Percentiles rank a stretch among this genome's conserved stretches.
Evolutionary conservation across 2,113 vertebrate genomes (phyloP).

Genomic region (Ptilonorhynchus violaceus): DNA sequence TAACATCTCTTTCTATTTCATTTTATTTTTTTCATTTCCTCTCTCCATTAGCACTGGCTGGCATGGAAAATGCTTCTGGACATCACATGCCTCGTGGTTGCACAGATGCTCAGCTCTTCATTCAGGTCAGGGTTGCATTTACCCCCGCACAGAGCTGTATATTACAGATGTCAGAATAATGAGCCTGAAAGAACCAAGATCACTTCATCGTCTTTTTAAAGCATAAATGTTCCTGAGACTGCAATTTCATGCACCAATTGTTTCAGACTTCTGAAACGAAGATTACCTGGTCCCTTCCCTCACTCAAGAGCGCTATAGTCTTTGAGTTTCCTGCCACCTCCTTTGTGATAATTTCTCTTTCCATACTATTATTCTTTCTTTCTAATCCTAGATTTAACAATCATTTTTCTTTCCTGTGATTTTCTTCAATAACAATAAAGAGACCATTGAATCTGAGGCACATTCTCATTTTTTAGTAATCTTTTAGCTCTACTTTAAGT

Average conservation of each 20-base stretch:
- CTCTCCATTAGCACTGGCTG: not conserved
- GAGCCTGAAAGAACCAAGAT: not conserved
- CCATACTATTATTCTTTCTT: not conserved
- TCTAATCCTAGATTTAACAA: not conserved
- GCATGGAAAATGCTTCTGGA: not conserved
- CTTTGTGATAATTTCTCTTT: not conserved
- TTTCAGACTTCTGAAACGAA: slow-evolving; percentile 22
- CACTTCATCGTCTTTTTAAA: not conserved
- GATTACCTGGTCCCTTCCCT: not conserved
- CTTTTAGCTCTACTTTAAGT: not conserved
- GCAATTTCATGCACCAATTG: slow-evolving; percentile 29
- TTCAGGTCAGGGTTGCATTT: not conserved
- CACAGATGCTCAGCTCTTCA: not conserved
- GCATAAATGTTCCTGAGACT: not conserved
- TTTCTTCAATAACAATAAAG: not conserved
- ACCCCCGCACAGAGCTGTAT: not conserved
- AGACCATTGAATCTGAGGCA: not conserved
- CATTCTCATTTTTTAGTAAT: not conserved
- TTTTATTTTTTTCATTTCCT: not conserved
- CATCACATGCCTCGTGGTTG: not conserved
- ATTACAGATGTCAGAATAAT: slow-evolving; percentile 8
- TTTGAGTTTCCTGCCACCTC: not conserved
- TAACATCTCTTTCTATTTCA: not conserved
- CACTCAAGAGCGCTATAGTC: not conserved
- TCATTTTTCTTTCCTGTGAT: not conserved